phyloP scores from a whole-genome alignment of 2,113 vertebrate species.

The Myrmophylax atrothorax region DNA sequence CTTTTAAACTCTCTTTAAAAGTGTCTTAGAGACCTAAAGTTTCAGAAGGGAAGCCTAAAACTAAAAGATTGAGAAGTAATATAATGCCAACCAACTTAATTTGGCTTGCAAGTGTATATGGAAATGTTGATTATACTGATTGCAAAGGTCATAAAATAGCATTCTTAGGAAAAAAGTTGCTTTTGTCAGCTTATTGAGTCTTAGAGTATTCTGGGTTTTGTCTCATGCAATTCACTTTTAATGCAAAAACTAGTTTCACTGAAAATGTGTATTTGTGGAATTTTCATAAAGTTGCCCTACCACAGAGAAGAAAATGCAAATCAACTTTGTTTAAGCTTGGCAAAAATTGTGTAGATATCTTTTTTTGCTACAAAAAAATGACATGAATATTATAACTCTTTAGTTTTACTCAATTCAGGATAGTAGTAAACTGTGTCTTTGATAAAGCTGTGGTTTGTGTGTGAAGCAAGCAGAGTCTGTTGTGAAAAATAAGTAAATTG shows the following conservation, averaged over 20 bases:
- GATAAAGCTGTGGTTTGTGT: conserved; percentile 75
- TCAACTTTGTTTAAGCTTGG: conserved; percentile 60
- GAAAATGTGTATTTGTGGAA: conserved; percentile 71
- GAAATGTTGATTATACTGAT: conserved; percentile 31
- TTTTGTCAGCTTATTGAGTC: conserved; percentile 11
- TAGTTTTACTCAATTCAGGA: conserved; percentile 48
- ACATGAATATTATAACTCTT: conserved; percentile 12
- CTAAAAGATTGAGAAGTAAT: background rate
- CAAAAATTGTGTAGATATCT: conserved; percentile 3
- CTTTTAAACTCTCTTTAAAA: conserved; percentile 11
- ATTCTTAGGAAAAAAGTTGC: background rate
- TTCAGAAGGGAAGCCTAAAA: conserved; percentile 10
- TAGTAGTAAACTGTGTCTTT: conserved; percentile 72
- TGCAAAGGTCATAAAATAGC: conserved; percentile 24
- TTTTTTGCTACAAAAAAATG: conserved; percentile 5
- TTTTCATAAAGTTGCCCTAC: conserved; percentile 65
- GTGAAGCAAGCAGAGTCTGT: conserved; percentile 76
- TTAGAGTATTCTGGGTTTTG: conserved; percentile 2
- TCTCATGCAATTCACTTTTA: conserved; percentile 38
- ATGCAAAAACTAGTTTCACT: conserved; percentile 61
- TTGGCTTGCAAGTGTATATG: conserved; percentile 62
- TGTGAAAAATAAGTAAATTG: conserved; percentile 78
- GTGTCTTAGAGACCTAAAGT: background rate
- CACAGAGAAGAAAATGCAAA: conserved; percentile 69
- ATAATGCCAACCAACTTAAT: conserved; percentile 12